phyloP scores from a whole-genome alignment of 2,113 vertebrate species.

The Heliornis fulica region DNA sequence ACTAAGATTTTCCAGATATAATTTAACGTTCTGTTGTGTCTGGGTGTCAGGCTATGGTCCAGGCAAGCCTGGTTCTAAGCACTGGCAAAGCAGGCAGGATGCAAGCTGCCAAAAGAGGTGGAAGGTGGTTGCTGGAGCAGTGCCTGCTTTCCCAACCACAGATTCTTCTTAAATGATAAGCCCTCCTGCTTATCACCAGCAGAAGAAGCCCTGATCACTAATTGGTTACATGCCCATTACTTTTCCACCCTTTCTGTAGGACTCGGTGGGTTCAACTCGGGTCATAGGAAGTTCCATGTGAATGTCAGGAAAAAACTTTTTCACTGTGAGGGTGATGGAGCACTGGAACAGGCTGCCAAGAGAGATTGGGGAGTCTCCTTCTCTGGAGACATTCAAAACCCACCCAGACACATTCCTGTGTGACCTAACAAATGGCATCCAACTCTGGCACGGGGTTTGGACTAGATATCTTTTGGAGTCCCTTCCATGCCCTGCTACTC shows the following conservation, averaged over 20 bases:
- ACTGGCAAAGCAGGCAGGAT: background rate
- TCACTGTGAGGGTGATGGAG: too few relatives aligned
- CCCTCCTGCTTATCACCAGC: background rate
- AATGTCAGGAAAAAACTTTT: too few relatives aligned
- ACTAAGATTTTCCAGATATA: background rate
- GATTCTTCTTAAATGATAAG: background rate
- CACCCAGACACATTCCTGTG: too few relatives aligned
- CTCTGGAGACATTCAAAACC: too few relatives aligned
- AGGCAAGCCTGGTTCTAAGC: background rate
- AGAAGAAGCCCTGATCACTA: background rate
- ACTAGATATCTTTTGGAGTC: too few relatives aligned
- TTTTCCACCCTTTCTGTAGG: background rate
- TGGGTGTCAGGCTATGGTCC: background rate
- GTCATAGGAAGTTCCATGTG: too few relatives aligned
- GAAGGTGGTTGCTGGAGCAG: background rate
- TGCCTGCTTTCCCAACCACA: background rate
- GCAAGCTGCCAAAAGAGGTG: background rate
- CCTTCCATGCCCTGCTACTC: too few relatives aligned
- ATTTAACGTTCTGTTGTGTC: background rate
- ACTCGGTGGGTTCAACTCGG: too few relatives aligned
- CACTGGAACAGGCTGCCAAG: too few relatives aligned
- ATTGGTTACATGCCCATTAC: background rate
- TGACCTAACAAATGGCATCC: too few relatives aligned
- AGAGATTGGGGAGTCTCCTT: too few relatives aligned
- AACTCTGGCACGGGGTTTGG: too few relatives aligned